Evolutionary conservation across 2,113 vertebrate species (phyloP).

Genomic region (Bos indicus): DNA sequence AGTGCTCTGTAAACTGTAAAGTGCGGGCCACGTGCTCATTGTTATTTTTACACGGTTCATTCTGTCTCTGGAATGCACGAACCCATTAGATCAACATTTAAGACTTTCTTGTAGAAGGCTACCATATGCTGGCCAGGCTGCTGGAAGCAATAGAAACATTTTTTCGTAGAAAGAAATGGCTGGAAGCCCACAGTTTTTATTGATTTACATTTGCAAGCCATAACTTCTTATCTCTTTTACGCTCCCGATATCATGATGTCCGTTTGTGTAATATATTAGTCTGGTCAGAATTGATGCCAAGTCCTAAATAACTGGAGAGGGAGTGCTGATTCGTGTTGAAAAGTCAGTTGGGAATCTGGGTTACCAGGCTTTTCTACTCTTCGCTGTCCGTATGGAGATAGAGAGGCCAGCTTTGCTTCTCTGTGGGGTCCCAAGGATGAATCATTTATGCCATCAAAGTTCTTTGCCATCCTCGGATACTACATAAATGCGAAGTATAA

Average conservation of each 20-base stretch:
- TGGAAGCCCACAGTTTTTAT: slow-evolving; percentile 26
- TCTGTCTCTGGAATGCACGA: neutral
- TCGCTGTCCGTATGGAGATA: neutral
- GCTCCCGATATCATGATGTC: neutral
- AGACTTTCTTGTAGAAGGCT: neutral
- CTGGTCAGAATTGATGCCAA: slow-evolving; percentile 10
- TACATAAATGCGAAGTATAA: slow-evolving; percentile 10
- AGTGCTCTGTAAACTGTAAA: neutral
- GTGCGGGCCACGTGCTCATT: neutral
- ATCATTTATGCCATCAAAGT: slow-evolving; percentile 49
- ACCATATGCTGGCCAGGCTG: slow-evolving; percentile 12
- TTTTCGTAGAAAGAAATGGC: slow-evolving; percentile 30
- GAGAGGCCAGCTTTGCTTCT: neutral
- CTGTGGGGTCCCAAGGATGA: slow-evolving; percentile 28
- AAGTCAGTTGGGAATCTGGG: neutral
- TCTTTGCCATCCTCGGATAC: slow-evolving; percentile 36
- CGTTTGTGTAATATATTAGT: neutral
- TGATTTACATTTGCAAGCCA: slow-evolving; percentile 41
- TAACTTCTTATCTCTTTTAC: slow-evolving; percentile 53
- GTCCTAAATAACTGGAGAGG: neutral
- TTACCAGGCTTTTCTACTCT: neutral
- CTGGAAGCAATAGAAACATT: neutral
- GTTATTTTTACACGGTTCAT: neutral
- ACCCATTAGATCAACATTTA: neutral
- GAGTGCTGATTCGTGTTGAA: slow-evolving; percentile 22